Evolutionary conservation across 2,888 invertebrate genomes (phyloP), one percentile per base, ranked within the genome.

Genomic region (Sinotaia quadrata): DNA sequence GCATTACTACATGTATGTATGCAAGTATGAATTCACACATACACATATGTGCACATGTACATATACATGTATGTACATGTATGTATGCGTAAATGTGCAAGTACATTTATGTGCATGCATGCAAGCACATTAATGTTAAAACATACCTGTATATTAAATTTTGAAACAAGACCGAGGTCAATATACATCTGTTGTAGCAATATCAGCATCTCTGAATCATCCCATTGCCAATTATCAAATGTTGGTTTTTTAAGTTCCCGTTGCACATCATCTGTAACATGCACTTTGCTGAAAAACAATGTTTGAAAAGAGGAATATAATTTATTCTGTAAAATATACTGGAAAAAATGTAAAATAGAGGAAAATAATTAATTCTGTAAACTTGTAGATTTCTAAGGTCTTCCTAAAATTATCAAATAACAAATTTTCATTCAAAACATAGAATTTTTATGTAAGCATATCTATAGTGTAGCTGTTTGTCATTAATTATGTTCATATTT

Each of bases 211-310:
- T 94, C 94, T 76, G 93, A 92, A 87, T 94, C 94, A 79, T 93
- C 92, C 93, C 94, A 94, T 81, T 93, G 93, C 88, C 93, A 92
- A 71, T 93, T 93, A 89, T 94, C 94, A 88, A 94, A 94, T 41
- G 93, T 91, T 2, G 93, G 92, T 83, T 92, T 91, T 69, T 92
- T 90, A 68, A 93, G 89, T 89, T 92, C 91, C 80, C 92, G 90
- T 61, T 92, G 89, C 27, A 92, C 91, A 73, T 91, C 91, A 75
- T 91, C 91, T 61, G 91, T 91, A 67, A 93, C 90, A 75, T 91
- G 90, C 59, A 91, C 91, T 81, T 92, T 91, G 84, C 92, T 92
- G 88, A 54, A 90, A 89, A 67, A 72, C 41, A 41, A 12, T 41
- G 59, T 62, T 18, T 24, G 21, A 56, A 44, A 31, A 29, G 10